phyloP scores from a whole-genome alignment of 2,888 invertebrate species.

The Polydrusus pterygomalis region DNA sequence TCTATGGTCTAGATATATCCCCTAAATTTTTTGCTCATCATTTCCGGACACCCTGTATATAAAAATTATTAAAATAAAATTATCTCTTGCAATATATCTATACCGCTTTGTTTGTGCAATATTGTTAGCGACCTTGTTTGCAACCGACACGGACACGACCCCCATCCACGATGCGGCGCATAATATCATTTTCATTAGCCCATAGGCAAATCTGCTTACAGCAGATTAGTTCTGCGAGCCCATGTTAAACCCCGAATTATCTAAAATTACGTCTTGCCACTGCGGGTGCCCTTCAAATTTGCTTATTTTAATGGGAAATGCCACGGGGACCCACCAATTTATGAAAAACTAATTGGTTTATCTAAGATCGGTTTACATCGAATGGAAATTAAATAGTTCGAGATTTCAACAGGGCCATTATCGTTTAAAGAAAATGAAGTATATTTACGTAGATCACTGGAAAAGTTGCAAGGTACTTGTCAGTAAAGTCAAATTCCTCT shows the following conservation, averaged over 20 bases:
- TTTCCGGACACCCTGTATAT: no score
- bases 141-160: background rate
- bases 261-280: constrained; percentile 48
- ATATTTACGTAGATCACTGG: no score
- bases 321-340: constrained; percentile 1
- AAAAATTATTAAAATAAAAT: no score
- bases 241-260: constrained; percentile 42
- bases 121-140: background rate
- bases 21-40: no score
- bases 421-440: background rate
- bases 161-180: background rate
- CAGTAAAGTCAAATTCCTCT: no score
- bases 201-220: constrained; percentile 41
- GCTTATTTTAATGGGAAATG: constrained; percentile 40
- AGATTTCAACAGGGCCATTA: no score
- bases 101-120: background rate
- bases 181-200: constrained; percentile 46
- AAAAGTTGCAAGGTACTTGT: no score
- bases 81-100: no score
- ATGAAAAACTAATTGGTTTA: constrained; percentile 26
- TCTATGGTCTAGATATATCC: no score
- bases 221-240: constrained; percentile 37
- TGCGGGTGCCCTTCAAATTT: constrained; percentile 37
- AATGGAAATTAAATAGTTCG: no score
- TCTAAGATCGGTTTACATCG: background rate